A percentile compares a stretch with the other conserved stretches of the same genome.
These are phyloP conservation scores for Luscinia luscinia DNA, from an alignment of 2,797 vertebrate species.

Conservation along the genomic window DNA sequence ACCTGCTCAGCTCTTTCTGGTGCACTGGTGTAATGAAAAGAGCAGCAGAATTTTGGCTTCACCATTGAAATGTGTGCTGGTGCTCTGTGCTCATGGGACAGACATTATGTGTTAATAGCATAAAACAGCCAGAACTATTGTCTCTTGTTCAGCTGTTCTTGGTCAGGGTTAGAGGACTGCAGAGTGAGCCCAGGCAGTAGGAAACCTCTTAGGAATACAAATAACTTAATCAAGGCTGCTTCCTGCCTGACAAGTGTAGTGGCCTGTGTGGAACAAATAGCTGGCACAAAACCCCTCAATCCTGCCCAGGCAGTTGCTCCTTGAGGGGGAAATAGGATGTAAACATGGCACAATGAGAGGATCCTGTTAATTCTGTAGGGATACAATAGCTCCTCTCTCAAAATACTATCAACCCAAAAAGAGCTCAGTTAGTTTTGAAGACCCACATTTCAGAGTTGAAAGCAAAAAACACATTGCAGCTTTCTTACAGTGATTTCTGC, in stretches of 20 bases:
- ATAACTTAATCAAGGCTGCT: slow-evolving; percentile 14
- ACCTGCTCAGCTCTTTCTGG: neutral
- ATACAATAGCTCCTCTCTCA: neutral
- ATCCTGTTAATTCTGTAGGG: neutral
- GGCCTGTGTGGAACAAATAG: neutral
- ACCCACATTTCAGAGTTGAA: neutral
- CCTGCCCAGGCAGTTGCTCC: neutral
- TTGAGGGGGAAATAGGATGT: neutral
- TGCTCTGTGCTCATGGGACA: neutral
- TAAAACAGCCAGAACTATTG: neutral
- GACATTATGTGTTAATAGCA: neutral
- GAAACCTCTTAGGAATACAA: slow-evolving; percentile 5
- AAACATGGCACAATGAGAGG: neutral
- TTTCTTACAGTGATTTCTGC: neutral
- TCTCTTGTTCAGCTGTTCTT: neutral
- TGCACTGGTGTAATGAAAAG: neutral
- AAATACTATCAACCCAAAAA: neutral
- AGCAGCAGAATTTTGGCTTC: neutral
- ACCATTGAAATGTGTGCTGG: neutral
- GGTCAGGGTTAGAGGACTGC: neutral
- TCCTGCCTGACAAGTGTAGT: neutral
- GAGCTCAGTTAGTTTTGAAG: neutral
- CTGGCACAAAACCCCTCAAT: neutral
- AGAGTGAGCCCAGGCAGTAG: neutral
- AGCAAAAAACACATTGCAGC: neutral